A percentile compares a stretch with the other conserved stretches of the same genome.
These are phyloP conservation scores for Sminthurides aquaticus DNA, from an alignment of 2,888 invertebrate genomes.

Conservation along the genomic window DNA sequence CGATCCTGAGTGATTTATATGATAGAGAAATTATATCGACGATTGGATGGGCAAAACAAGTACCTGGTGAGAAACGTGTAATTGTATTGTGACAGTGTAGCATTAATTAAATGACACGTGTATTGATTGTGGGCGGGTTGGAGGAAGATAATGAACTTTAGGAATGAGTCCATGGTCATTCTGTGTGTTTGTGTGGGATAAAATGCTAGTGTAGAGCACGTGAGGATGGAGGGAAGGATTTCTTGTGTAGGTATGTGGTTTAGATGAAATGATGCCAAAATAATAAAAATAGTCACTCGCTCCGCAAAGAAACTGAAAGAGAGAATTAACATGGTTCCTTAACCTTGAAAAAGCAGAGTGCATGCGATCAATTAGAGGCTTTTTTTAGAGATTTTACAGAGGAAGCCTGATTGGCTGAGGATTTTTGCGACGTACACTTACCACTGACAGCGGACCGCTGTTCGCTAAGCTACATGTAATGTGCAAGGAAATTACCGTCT, in stretches of 20 bases:
- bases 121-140: not conserved
- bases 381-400: too few species aligned
- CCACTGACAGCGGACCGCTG: too few species aligned
- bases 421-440: too few species aligned
- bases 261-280: not conserved
- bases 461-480: too few species aligned
- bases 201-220: not conserved
- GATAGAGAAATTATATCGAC: constrained; percentile 87
- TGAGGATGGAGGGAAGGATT: not conserved
- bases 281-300: not conserved
- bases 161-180: not conserved
- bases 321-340: not conserved
- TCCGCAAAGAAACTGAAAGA: not conserved
- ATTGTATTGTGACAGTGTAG: not conserved
- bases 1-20: constrained; percentile 81
- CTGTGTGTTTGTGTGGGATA: not conserved
- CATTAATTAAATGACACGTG: not conserved
- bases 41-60: constrained; percentile 96
- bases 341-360: not conserved
- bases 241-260: not conserved
- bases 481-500: too few species aligned
- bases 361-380: not conserved
- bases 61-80: constrained; percentile 61
- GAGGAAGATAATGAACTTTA: not conserved
- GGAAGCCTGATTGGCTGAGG: too few species aligned